Conservation (phyloP, 1,140 invertebrate species). For the Pogonomyrmex barbatus region DNA sequence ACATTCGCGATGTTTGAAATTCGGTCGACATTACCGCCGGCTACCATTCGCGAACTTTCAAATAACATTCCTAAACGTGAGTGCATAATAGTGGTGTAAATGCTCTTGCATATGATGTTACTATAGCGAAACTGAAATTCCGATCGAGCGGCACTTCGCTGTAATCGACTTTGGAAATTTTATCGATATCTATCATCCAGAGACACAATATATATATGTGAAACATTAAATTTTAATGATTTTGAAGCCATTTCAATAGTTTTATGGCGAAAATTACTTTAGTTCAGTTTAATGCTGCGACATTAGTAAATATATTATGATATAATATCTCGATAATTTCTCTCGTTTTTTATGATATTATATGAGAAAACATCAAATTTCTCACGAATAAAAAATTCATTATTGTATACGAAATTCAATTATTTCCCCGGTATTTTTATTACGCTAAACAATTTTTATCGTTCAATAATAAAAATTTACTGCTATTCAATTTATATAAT, state of each 20-base stretch:
- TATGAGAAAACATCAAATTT: background rate
- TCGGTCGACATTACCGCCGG: constrained; percentile 45
- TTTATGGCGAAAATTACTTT: constrained; percentile 42
- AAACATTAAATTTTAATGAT: constrained; percentile 74
- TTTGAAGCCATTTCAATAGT: constrained; percentile 64
- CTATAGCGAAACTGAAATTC: constrained; percentile 59
- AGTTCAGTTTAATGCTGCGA: background rate
- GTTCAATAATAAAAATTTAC: background rate
- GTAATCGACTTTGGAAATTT: constrained; percentile 51
- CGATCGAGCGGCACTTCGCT: background rate
- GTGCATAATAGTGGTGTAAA: constrained; percentile 48
- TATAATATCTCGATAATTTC: constrained; percentile 8
- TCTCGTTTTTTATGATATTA: background rate
- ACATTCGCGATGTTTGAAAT: constrained; percentile 49
- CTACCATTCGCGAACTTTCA: constrained; percentile 52
- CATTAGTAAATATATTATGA: constrained; percentile 15
- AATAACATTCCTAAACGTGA: constrained; percentile 59
- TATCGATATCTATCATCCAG: constrained; percentile 47
- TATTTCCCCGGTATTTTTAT: background rate
- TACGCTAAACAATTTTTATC: background rate
- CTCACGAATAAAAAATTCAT: background rate
- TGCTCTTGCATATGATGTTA: constrained; percentile 35
- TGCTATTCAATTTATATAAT: background rate
- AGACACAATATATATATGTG: constrained; percentile 40
- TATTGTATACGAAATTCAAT: background rate